Evolutionary conservation across 2,797 vertebrate species (phyloP).

Genomic region (Benthosema pterotum): DNA sequence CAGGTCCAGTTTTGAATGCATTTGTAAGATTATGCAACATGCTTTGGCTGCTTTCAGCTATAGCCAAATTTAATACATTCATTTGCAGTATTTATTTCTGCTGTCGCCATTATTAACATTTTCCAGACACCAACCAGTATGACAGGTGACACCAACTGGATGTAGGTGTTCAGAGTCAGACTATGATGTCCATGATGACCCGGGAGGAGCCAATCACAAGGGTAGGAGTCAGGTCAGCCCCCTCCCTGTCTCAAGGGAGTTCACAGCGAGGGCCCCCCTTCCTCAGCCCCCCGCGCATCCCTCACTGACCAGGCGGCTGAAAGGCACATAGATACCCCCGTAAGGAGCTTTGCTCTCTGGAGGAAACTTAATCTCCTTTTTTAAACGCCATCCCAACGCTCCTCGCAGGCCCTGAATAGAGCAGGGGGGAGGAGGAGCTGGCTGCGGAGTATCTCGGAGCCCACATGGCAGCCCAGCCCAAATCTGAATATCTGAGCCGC

Average conservation of each 20-base stretch:
- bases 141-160: conserved; percentile 37
- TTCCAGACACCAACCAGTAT: conserved; percentile 9
- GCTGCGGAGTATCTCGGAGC: conserved; percentile 77
- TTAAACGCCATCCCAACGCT: conserved; percentile 82
- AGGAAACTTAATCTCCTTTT: conserved; percentile 86
- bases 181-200: conserved; percentile 41
- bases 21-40: conserved; percentile 24
- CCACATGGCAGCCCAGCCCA: conserved; percentile 82
- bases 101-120: conserved; percentile 26
- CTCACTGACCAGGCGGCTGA: conserved; percentile 82
- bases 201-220: conserved; percentile 37
- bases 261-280: conserved; percentile 60
- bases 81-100: conserved; percentile 21
- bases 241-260: conserved; percentile 51
- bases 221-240: conserved; percentile 62
- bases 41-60: conserved; percentile 4
- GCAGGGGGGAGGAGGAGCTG: conserved; percentile 63
- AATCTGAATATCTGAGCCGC: conserved; percentile 83
- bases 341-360: conserved; percentile 85
- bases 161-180: conserved; percentile 25
- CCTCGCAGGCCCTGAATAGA: conserved; percentile 74
- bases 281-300: conserved; percentile 53
- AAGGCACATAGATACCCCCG: conserved; percentile 84
- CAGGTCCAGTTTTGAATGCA: conserved; percentile 32
- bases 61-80: not conserved